phyloP scores from a whole-genome alignment of 2,888 invertebrate genomes.

The Agrypnus murinus region DNA sequence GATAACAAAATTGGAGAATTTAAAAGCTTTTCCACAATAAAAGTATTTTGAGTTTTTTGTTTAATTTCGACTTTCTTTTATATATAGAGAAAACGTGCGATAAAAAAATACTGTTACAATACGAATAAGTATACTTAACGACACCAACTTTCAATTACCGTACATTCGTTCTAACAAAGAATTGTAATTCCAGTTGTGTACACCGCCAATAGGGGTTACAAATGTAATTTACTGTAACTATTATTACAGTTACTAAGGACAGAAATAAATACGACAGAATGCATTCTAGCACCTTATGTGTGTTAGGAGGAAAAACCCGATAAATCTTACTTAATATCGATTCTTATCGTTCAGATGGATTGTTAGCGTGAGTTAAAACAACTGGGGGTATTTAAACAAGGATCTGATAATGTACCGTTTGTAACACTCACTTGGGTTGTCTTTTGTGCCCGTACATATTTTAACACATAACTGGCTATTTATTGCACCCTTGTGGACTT shows the following conservation, averaged over 20 bases:
- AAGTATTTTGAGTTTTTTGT: too few species aligned
- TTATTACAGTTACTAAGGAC: conserved; percentile 22
- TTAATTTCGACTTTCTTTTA: too few species aligned
- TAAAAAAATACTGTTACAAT: not conserved
- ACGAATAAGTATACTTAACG: not conserved
- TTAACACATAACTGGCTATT: not conserved
- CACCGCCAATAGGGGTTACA: conserved; percentile 6
- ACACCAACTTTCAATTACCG: conserved; percentile 17
- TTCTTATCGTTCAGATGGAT: conserved; percentile 39
- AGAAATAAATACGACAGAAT: conserved; percentile 18
- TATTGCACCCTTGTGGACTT: not conserved
- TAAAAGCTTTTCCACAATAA: too few species aligned
- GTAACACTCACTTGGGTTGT: conserved; percentile 11
- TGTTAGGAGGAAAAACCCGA: conserved; percentile 23
- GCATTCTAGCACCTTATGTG: conserved; percentile 34
- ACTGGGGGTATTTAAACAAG: conserved; percentile 38
- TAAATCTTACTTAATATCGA: conserved; percentile 33
- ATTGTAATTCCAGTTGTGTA: conserved; percentile 29
- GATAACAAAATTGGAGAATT: too few species aligned
- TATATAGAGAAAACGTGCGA: too few species aligned
- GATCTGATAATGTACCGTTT: conserved; percentile 16
- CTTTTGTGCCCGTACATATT: not conserved
- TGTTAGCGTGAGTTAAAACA: conserved; percentile 50
- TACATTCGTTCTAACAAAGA: conserved; percentile 15
- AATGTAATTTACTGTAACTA: conserved; percentile 29